Conservation (phyloP, 2,797 vertebrate species). For the Enteromius treurensis region DNA sequence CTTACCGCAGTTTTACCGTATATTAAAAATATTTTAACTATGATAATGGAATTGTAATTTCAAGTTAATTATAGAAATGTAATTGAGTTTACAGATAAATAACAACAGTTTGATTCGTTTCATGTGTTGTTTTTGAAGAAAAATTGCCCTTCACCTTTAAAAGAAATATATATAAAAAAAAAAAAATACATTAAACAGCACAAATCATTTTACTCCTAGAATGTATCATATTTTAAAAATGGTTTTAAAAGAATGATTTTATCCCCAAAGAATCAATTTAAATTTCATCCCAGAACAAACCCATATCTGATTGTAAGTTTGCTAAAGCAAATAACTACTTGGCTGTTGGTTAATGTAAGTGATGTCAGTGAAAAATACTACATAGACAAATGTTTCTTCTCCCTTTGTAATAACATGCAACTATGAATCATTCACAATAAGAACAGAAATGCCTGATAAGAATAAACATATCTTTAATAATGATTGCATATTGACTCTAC, state of each 20-base stretch:
- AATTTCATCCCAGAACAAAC: background rate
- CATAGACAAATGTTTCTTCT: background rate
- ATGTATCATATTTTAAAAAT: background rate
- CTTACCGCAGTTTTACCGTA: background rate
- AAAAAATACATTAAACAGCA: background rate
- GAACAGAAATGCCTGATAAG: background rate
- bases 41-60: background rate
- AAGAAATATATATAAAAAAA: background rate
- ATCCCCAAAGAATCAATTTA: slow-evolving; percentile 6
- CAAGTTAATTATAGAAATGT: background rate
- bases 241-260: background rate
- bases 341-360: background rate
- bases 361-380: background rate
- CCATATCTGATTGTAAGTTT: background rate
- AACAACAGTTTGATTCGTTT: background rate
- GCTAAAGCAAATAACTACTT: slow-evolving; percentile 12
- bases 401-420: background rate
- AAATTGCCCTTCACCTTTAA: background rate
- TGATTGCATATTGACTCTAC: background rate
- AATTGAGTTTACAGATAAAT: background rate
- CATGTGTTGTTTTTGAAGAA: background rate
- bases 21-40: background rate
- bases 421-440: background rate
- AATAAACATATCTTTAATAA: background rate
- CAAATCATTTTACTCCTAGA: background rate